A percentile compares a stretch with the other conserved stretches of the same genome.
These are phyloP conservation scores for Acleris literana DNA, from an alignment of 2,888 invertebrate species.

Conservation along the genomic window DNA sequence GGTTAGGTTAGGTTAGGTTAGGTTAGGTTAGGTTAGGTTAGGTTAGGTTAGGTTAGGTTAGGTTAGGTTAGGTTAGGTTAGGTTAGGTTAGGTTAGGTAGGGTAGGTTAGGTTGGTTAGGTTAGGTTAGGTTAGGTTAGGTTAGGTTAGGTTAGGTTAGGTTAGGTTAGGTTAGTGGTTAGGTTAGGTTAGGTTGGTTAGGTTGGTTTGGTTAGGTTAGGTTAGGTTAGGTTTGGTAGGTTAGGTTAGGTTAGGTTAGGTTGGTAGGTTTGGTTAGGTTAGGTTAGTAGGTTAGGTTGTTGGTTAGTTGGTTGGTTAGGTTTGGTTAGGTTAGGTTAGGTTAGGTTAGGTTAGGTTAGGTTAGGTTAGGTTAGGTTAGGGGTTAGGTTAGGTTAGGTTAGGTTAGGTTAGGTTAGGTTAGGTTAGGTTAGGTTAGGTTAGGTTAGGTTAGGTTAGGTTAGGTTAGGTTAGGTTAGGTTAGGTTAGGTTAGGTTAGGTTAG, in stretches of 20 bases:
- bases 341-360: slow-evolving; percentile 36
- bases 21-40: slow-evolving; percentile 41
- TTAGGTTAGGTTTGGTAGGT: too few relatives aligned
- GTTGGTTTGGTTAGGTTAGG: too few relatives aligned
- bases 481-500: slow-evolving; percentile 36
- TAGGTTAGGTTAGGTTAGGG: slow-evolving; percentile 36
- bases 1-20: slow-evolving; percentile 40
- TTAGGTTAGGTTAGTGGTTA: too few relatives aligned
- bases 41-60: slow-evolving; percentile 43
- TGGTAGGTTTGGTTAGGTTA: slow-evolving; percentile 37
- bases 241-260: too few relatives aligned
- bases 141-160: slow-evolving; percentile 37
- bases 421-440: slow-evolving; percentile 31
- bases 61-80: slow-evolving; percentile 42
- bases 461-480: slow-evolving; percentile 35
- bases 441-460: slow-evolving; percentile 29
- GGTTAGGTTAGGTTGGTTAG: too few relatives aligned
- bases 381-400: slow-evolving; percentile 36
- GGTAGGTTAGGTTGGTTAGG: too few relatives aligned
- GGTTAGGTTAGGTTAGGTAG: slow-evolving; percentile 42
- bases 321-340: slow-evolving; percentile 37
- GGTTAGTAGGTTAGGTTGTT: slow-evolving; percentile 36
- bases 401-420: slow-evolving; percentile 34
- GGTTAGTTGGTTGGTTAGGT: slow-evolving; percentile 33
- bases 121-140: slow-evolving; percentile 39